These are phyloP conservation scores for Setipinna tenuifilis DNA, from an alignment of 2,797 vertebrate genomes.

Conservation along the genomic window DNA sequence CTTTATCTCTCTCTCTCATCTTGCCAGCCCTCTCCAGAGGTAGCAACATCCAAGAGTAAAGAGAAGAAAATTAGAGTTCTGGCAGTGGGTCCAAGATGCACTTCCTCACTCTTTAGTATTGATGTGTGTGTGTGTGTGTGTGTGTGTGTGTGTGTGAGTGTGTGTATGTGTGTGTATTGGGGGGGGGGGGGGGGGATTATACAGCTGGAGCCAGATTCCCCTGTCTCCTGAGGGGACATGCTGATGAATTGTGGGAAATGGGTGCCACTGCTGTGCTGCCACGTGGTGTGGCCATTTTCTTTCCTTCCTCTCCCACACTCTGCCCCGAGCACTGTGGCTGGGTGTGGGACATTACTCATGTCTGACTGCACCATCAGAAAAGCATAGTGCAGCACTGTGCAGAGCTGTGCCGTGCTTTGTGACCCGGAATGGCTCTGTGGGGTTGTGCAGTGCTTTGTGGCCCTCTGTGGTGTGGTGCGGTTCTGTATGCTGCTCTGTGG, in stretches of 20 bases:
- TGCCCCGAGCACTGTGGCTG: slow-evolving; percentile 19
- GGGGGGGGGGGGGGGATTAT: neutral
- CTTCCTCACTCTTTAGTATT: neutral
- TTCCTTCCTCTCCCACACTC: neutral
- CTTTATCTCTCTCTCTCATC: neutral
- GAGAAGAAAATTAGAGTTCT: neutral
- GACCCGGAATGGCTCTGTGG: too few relatives aligned
- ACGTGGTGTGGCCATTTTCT: neutral
- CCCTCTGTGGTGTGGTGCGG: too few relatives aligned
- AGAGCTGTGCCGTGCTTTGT: too few relatives aligned
- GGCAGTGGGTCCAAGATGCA: neutral
- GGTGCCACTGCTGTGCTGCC: neutral
- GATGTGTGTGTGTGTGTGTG: too few relatives aligned
- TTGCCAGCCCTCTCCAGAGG: neutral
- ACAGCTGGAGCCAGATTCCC: neutral
- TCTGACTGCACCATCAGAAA: neutral
- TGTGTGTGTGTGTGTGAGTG: too few relatives aligned
- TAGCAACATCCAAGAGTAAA: neutral
- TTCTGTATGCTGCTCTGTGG: too few relatives aligned
- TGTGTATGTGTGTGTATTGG: too few relatives aligned
- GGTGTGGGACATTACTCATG: neutral
- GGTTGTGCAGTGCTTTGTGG: too few relatives aligned
- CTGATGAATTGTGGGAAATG: neutral
- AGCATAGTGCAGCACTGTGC: neutral
- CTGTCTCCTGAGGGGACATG: neutral